Evolutionary conservation across 2,113 vertebrate species (phyloP), one percentile per base, ranked within the genome.

Genomic region (Proterorhinus semilunaris): DNA sequence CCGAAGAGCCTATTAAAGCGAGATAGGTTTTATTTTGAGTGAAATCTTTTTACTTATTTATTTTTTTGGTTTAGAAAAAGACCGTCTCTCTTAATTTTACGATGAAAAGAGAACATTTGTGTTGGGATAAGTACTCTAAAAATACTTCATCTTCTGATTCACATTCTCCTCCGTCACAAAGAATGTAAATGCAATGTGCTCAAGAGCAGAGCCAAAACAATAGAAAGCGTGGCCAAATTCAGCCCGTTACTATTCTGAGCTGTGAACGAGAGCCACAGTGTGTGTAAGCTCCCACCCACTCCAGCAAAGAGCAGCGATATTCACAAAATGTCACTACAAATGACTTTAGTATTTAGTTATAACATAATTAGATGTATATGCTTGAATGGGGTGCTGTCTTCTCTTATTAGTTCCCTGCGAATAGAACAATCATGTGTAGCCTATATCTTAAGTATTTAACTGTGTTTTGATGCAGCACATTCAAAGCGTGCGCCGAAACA

Each of bases 221-320:
- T 64, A 77, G 78, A 68, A 76, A 80, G 73, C 73, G 78, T 79
- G 76, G 82, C 69, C 80, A 83, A 82, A 75, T 65, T 62, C 76
- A 62, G 72, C 68, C 71, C 58, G 68, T 15, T 78, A 82, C 74
- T 86, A 87, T 89, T 86, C 72, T 64, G 72, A 82, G 78, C 71
- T 45, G 69, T 54, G 68, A 84, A 83, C 67, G 82, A 81, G 75
- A 79, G 78, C 67, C 74, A 72, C 78, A 72, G 58, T 68, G 77
- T 83, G 77, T 83, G 83, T 74, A 76, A 72, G 72, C 70, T 79
- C 46, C 80, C 83, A 64, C 82, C 87, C 82, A 86, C 83, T 82
- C 72, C 45, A 66, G 66, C 77, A 78, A 70, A 76, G 55, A 71
- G 70, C 73, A 83, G 75, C 69, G 17, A 76, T 78, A 81, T 75